A percentile compares a stretch with the other conserved stretches of the same genome.
These are phyloP conservation scores for Pharmacophagus antenor DNA, from an alignment of 2,888 invertebrate species.

Conservation along the genomic window DNA sequence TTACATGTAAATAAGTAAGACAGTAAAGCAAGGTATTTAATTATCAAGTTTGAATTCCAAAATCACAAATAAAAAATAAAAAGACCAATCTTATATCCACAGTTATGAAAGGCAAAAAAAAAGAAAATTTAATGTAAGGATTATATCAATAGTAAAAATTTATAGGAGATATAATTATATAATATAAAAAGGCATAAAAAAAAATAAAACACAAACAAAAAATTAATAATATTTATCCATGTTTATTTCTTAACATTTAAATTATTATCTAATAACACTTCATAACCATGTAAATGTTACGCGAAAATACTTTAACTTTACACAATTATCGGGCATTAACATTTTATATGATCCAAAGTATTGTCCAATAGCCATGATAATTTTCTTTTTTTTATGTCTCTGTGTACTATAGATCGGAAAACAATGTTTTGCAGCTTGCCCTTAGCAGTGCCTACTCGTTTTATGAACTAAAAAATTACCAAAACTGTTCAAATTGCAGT, in stretches of 20 bases:
- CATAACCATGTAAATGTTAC: constrained; percentile 20
- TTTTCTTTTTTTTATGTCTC: constrained; percentile 59
- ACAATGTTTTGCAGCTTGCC: not conserved
- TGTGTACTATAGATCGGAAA: constrained; percentile 49
- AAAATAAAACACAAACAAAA: constrained; percentile 70
- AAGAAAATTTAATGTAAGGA: not conserved
- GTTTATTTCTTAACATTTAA: constrained; percentile 78
- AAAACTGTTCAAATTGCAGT: not conserved
- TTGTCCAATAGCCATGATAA: constrained; percentile 68
- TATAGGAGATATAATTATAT: constrained; percentile 19
- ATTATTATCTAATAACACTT: constrained; percentile 66
- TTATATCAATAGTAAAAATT: not conserved
- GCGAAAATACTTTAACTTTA: constrained; percentile 42
- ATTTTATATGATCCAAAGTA: constrained; percentile 66
- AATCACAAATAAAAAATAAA: not conserved
- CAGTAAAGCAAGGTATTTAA: too few relatives aligned
- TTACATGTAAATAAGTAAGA: too few relatives aligned
- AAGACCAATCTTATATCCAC: not conserved
- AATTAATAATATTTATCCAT: constrained; percentile 77
- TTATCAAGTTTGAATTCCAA: not conserved
- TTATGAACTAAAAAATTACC: not conserved
- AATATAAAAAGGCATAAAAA: constrained; percentile 39
- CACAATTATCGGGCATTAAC: constrained; percentile 73
- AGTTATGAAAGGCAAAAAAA: too few relatives aligned
- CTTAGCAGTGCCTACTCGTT: not conserved